Evolutionary conservation across 2,113 vertebrate species (phyloP).

Genomic region (Scalopus aquaticus): DNA sequence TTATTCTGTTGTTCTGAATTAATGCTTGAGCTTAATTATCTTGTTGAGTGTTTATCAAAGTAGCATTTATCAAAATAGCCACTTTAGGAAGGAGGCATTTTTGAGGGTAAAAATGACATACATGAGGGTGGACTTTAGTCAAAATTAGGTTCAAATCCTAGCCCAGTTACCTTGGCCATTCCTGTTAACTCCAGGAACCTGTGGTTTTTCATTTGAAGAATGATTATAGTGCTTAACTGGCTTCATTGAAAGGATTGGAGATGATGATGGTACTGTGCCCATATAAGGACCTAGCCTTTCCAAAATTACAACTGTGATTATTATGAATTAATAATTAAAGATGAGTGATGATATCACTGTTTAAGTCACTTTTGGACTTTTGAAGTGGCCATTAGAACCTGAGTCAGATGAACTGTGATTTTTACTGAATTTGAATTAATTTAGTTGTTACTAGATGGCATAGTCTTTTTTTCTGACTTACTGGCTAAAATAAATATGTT

Average conservation of each 20-base stretch:
- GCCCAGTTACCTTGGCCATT: neutral
- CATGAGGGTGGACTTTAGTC: neutral
- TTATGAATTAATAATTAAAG: neutral
- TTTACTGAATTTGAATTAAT: neutral
- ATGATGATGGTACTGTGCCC: neutral
- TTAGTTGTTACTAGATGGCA: neutral
- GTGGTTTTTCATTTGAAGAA: neutral
- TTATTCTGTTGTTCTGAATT: neutral
- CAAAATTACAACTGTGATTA: neutral
- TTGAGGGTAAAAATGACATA: neutral
- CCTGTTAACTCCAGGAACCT: neutral
- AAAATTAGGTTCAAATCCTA: neutral
- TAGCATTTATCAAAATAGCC: neutral
- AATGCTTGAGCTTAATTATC: neutral
- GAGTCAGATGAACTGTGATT: neutral
- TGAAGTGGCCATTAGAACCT: neutral
- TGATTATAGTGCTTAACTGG: neutral
- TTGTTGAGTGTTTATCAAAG: neutral
- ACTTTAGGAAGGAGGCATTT: neutral
- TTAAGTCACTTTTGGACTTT: neutral
- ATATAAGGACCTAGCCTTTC: neutral
- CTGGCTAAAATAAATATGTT: conserved; percentile 5
- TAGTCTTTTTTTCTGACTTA: neutral
- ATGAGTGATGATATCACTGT: neutral
- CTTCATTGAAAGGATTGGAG: neutral